Evolutionary conservation across 2,797 vertebrate species (phyloP).

Genomic region (Falco novaeseelandiae): DNA sequence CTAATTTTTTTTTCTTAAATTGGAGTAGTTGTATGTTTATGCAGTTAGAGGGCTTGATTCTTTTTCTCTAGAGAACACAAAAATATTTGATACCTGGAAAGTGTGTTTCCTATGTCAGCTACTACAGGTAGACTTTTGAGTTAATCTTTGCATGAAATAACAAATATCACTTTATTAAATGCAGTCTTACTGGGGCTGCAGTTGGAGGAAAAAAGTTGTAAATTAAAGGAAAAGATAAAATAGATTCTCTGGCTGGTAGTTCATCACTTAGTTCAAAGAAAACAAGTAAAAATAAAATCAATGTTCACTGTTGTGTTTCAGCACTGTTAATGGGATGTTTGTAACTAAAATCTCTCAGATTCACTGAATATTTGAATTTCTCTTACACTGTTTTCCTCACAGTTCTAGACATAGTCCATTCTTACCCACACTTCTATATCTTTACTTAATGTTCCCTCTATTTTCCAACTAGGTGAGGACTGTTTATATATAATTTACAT

Average conservation of each 20-base stretch:
- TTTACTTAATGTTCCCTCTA: background rate
- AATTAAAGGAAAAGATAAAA: background rate
- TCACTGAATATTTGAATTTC: background rate
- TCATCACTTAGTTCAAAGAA: background rate
- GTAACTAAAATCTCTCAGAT: background rate
- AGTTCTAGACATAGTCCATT: background rate
- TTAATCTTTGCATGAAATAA: background rate
- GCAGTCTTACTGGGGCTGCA: background rate
- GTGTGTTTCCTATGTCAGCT: background rate
- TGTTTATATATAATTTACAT: background rate
- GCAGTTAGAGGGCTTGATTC: background rate
- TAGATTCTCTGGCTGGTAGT: background rate
- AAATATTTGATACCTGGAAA: background rate
- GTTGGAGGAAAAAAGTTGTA: background rate
- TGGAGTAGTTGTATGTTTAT: accelerated
- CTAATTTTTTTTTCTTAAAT: no score
- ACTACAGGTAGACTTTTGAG: accelerated
- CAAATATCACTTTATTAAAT: background rate
- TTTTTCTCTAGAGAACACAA: background rate
- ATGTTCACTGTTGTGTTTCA: background rate
- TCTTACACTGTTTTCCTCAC: background rate
- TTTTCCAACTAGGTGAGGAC: background rate
- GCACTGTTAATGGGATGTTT: background rate
- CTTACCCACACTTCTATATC: background rate
- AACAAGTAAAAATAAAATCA: background rate